Evolutionary conservation across 2,888 invertebrate species (phyloP).

Genomic region (Sclerodermus sp.): DNA sequence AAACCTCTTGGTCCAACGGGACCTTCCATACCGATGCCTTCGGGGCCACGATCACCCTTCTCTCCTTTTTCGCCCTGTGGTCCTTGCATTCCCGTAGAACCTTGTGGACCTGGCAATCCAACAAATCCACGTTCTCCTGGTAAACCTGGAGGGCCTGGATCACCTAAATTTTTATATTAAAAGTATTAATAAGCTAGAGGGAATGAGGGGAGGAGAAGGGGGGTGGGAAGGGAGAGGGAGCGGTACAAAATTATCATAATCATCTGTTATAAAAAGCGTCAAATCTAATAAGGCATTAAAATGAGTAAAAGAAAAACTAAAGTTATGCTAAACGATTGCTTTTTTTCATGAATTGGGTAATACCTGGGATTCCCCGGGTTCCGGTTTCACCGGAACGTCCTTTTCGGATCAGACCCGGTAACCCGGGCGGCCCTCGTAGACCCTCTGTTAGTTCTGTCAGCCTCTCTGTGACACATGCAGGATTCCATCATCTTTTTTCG

Average conservation of each 20-base stretch:
- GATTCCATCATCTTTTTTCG: slow-evolving; percentile 32
- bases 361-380: slow-evolving; percentile 64
- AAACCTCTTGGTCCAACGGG: slow-evolving; percentile 71
- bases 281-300: no score
- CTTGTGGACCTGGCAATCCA: slow-evolving; percentile 67
- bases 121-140: slow-evolving; percentile 68
- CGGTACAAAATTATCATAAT: no score
- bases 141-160: slow-evolving; percentile 68
- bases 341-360: slow-evolving; percentile 1
- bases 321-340: neutral
- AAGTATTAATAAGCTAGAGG: no score
- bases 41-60: slow-evolving; percentile 71
- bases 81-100: slow-evolving; percentile 66
- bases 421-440: slow-evolving; percentile 72
- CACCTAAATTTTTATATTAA: slow-evolving; percentile 58
- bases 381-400: slow-evolving; percentile 63
- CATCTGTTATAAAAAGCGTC: no score
- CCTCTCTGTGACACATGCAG: slow-evolving; percentile 60
- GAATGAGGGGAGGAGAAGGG: no score
- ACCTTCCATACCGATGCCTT: slow-evolving; percentile 76
- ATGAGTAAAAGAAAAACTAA: no score
- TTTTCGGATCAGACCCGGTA: slow-evolving; percentile 61
- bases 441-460: slow-evolving; percentile 63
- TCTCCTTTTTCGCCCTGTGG: slow-evolving; percentile 69
- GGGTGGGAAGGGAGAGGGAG: no score